Evolutionary conservation across 2,113 vertebrate genomes (phyloP).

Genomic region (Dicrurus megarhynchus): DNA sequence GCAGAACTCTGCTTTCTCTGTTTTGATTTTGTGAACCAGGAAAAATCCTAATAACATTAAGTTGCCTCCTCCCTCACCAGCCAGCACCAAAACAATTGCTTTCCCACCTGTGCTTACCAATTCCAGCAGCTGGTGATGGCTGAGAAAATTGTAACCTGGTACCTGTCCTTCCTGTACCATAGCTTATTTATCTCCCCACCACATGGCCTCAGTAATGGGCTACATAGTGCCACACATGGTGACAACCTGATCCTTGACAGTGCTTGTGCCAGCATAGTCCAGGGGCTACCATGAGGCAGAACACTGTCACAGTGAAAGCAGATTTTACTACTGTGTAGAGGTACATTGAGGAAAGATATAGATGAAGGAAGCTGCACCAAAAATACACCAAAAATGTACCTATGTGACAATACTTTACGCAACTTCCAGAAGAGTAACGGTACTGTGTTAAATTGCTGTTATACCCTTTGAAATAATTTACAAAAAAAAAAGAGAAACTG

Average conservation of each 20-base stretch:
- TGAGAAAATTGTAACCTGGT: background rate
- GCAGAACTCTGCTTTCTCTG: background rate
- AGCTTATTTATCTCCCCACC: background rate
- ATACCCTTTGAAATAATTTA: background rate
- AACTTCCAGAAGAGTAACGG: background rate
- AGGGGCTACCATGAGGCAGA: background rate
- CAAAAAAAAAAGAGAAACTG: background rate
- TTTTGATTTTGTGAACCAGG: background rate
- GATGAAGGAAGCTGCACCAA: background rate
- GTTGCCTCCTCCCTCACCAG: background rate
- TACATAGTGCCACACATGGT: background rate
- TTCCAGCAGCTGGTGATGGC: background rate
- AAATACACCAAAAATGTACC: background rate
- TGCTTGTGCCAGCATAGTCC: accelerated
- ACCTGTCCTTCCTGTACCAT: background rate
- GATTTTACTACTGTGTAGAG: background rate
- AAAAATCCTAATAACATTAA: background rate
- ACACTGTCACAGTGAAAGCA: background rate
- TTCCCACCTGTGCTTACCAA: background rate
- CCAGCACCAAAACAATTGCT: background rate
- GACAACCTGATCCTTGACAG: background rate
- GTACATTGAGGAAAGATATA: background rate
- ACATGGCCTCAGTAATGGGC: background rate
- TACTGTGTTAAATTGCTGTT: background rate
- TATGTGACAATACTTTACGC: background rate